Evolutionary conservation across 2,888 invertebrate species (phyloP).

Genomic region (Cerceris ruficornis): DNA sequence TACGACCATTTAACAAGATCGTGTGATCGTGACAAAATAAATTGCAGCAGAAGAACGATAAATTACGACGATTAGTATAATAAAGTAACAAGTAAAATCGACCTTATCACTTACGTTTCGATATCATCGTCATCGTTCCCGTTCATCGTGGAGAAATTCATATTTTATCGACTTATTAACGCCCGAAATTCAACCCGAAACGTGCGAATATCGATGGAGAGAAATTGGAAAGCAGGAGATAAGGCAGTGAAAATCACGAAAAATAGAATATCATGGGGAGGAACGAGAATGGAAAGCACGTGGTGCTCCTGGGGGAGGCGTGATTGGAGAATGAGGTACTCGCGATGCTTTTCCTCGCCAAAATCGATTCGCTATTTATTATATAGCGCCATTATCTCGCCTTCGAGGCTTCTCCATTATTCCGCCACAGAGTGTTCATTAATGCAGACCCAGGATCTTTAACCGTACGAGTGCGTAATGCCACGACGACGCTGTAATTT

Average conservation of each 20-base stretch:
- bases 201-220: conserved; percentile 2
- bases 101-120: conserved; percentile 3
- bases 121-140: not conserved
- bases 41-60: conserved; percentile 1
- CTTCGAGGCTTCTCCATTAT: not conserved
- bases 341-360: not conserved
- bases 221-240: conserved; percentile 22
- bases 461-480: not conserved
- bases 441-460: conserved; percentile 1
- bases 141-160: too few relatives aligned
- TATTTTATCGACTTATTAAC: conserved; percentile 23
- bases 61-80: conserved; percentile 1
- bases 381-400: conserved; percentile 40
- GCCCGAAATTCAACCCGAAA: not conserved
- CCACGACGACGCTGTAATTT: not conserved
- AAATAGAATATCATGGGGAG: conserved; percentile 3
- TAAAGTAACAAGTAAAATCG: conserved; percentile 1
- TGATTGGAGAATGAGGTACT: not conserved
- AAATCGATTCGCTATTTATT: conserved; percentile 60
- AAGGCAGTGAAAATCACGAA: conserved; percentile 10
- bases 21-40: not conserved
- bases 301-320: conserved; percentile 15
- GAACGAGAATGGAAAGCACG: not conserved
- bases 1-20: not conserved
- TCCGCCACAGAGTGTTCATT: not conserved